These are phyloP conservation scores for Onychorhynchus coronatus DNA, from an alignment of 2,113 vertebrate genomes.

Conservation along the genomic window DNA sequence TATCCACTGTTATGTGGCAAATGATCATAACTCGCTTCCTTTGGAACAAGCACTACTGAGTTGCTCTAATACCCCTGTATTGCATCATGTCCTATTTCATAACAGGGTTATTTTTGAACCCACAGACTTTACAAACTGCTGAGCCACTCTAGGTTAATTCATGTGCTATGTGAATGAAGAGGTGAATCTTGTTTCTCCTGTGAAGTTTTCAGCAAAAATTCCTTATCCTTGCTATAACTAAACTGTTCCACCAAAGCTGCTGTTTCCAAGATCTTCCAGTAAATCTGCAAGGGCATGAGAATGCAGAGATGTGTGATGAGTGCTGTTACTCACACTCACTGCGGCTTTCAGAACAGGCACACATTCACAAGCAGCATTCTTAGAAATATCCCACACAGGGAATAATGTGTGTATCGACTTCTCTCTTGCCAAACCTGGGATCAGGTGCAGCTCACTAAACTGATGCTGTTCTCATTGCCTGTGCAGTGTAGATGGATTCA, in stretches of 20 bases:
- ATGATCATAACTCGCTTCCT: background rate
- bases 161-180: background rate
- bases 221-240: conserved; percentile 30
- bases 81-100: background rate
- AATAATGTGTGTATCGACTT: accelerated
- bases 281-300: conserved; percentile 1
- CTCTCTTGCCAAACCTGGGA: background rate
- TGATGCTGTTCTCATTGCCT: background rate
- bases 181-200: background rate
- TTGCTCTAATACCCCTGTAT: background rate
- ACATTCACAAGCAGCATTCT: background rate
- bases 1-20: background rate
- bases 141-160: background rate
- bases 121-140: background rate
- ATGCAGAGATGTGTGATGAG: background rate
- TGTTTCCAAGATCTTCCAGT: conserved; percentile 23
- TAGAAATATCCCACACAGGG: background rate
- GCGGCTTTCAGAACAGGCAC: background rate
- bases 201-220: background rate
- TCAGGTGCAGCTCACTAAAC: background rate
- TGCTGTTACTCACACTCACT: background rate
- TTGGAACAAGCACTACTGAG: background rate
- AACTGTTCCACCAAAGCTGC: conserved; percentile 9
- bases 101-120: background rate
- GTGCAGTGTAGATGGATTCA: background rate